Base-by-base conservation (phyloP, 2,797 vertebrate genomes). In the Oceanodroma leucorhoa region DNA sequence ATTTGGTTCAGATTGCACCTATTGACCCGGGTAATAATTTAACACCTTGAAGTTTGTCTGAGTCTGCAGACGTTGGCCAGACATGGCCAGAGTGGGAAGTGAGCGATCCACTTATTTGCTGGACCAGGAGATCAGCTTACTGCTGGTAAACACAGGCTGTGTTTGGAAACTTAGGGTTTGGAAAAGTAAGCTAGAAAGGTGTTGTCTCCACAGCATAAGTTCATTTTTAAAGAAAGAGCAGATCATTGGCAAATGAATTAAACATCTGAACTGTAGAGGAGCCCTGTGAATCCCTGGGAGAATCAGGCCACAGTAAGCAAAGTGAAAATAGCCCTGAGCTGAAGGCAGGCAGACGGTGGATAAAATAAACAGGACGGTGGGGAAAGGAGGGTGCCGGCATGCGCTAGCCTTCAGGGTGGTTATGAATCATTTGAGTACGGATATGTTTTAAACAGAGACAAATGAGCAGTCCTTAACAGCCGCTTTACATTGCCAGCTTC, bases 191-290 rank as follows among this genome's bases (percentile, higher is more conserved):
- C 38, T 69, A 54, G 70, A 86, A 89, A 93, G 61, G 60, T 96
- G 89, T 73, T 29, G 26, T 71, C 21, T 77, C 50, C 67, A 84
- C 38, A 62, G 51, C 13, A 5, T 46, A 60, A 89, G 24, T 80
- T 91, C 20, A 17, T 73, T 96, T 95, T 90, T 82, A 85, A 94
- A 89, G 51, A 82, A 20, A 60, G 36, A 90, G 55, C 51, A 70
- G 60, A 83, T 94, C 32, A 71, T 32, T 90, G 89, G 89, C 82
- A 85, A 93, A 94, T 84, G 76, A 95, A 89, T 95, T 94, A 96
- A 93, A 93, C 38, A 57, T 67, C 72, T 81, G 69, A 89, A 91
- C 71, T 72, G 69, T 45, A 83, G 46, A 75, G 30, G 10, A 88
- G 41, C 36, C 40, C 43, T 22, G n/a, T 51, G 79, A 72, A 90